A percentile compares a stretch with the other conserved stretches of the same genome.
phyloP scores from a whole-genome alignment of 30 jellyfish, hydroid and myxozoan species.

The Hydractinia symbiolongicarpus region DNA sequence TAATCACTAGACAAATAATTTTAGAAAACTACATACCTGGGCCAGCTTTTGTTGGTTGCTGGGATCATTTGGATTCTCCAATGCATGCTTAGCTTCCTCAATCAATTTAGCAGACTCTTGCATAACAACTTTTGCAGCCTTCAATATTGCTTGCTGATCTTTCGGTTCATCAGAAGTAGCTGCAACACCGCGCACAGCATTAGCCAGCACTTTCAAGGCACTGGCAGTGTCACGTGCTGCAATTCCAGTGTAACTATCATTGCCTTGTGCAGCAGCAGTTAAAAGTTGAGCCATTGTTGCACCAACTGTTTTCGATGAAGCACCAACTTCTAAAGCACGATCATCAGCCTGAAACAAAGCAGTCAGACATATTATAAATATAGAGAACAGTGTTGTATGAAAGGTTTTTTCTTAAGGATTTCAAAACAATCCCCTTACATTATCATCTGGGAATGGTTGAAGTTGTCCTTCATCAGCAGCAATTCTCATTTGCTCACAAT shows the following conservation, averaged over 20 bases:
- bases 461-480: constrained; percentile 86
- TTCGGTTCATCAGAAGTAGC: constrained; percentile 79
- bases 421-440: constrained; percentile 31
- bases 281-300: constrained; percentile 97
- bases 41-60: constrained; percentile 90
- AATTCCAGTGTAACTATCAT: constrained; percentile 95
- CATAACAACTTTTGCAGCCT: constrained; percentile 95
- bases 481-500: constrained; percentile 55
- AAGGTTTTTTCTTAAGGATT: too few relatives aligned
- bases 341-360: constrained; percentile 64
- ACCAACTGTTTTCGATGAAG: constrained; percentile 95
- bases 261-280: constrained; percentile 99
- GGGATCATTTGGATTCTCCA: constrained; percentile 84
- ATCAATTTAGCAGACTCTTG: constrained; percentile 93
- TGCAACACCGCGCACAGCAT: constrained; percentile 96
- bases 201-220: constrained; percentile 71
- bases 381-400: too few relatives aligned
- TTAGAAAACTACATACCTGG: constrained; percentile 38
- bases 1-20: not conserved
- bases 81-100: constrained; percentile 91
- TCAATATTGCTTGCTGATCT: constrained; percentile 76
- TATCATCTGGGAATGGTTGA: constrained; percentile 85
- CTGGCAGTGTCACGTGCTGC: constrained; percentile 99
- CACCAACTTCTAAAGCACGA: constrained; percentile 95
- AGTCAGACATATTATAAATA: too few relatives aligned